These are phyloP conservation scores for Philypnodon macrostomus DNA, from an alignment of 2,797 vertebrate genomes.

Conservation along the genomic window DNA sequence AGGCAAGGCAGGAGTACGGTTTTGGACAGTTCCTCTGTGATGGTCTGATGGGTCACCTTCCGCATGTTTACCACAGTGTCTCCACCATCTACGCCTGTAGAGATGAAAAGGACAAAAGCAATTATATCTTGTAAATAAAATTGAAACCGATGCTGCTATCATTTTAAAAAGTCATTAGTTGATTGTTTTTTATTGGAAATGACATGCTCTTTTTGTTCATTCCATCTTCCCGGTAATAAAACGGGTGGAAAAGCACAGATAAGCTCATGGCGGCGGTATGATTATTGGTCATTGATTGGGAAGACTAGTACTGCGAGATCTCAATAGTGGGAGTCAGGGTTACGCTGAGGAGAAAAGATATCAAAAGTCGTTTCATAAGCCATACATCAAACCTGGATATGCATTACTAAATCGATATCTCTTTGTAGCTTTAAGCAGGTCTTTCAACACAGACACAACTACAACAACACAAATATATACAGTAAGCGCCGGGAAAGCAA, in stretches of 20 bases:
- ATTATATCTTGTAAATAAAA: too few species aligned
- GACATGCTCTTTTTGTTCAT: constrained; percentile 27
- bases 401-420: constrained; percentile 47
- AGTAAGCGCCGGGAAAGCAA: constrained; percentile 9
- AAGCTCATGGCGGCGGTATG: constrained; percentile 15
- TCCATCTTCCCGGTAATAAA: constrained; percentile 8
- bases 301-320: constrained; percentile 30
- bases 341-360: constrained; percentile 24
- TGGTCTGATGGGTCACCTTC: constrained; percentile 79
- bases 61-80: constrained; percentile 87
- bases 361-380: constrained; percentile 38
- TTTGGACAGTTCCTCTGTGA: constrained; percentile 84
- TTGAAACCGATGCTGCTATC: constrained; percentile 10
- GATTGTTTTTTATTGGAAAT: constrained; percentile 26
- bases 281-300: constrained; percentile 58
- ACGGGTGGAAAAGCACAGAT: constrained; percentile 14
- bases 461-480: constrained; percentile 24
- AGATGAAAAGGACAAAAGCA: constrained; percentile 11
- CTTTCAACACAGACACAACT: constrained; percentile 18
- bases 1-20: constrained; percentile 89
- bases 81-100: constrained; percentile 62
- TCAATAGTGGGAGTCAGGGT: constrained; percentile 32
- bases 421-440: constrained; percentile 17
- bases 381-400: constrained; percentile 44
- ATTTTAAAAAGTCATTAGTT: constrained; percentile 30